Evolutionary conservation across 2,888 invertebrate genomes (phyloP), one percentile per base, ranked within the genome.

Genomic region (Meloe dianella): DNA sequence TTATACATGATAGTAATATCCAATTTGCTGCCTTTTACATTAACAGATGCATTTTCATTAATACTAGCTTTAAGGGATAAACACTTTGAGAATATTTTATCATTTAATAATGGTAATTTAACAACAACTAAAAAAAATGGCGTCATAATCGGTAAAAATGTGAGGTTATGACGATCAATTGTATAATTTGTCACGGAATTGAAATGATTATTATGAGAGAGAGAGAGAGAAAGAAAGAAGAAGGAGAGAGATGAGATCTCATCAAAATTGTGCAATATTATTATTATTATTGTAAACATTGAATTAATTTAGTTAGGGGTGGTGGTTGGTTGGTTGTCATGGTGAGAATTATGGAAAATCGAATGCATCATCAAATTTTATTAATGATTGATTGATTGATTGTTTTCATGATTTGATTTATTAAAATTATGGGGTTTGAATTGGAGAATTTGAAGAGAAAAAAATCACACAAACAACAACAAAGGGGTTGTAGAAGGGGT

Each of bases 251-350:
- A 32, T 32, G 9, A n/a, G n/a, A 32, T 32, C 41, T n/a, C 17
- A 41, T 41, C 41, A 41, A 41, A 41, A 41, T 41, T 41, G n/a
- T n/a, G n/a, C 41, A 41, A 41, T 41, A 41, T 17, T 41, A 41
- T 32, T 32, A 32, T 32, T 12, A 32, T 32, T 32, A n/a, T 41
- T 41, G 17, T 41, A 14, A 14, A 35, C 12, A 41, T 4, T 41
- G 17, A 17, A 41, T 41, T 41, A 17, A 38, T 38, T 38, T 38
- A 38, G n/a, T n/a, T 12, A 41, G 41, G 17, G 41, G 41, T 10
- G 35, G 3, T 32, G 32, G 17, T 41, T 41, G 35, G 35, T 38
- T n/a, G n/a, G 17, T 1, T 4, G n/a, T 5, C 17, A 17, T 41
- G 41, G 41, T 41, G 41, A 41, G 17, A 35, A 35, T 35, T 12